Conservation (phyloP, 2,797 vertebrate genomes). For the Salarias fasciatus region DNA sequence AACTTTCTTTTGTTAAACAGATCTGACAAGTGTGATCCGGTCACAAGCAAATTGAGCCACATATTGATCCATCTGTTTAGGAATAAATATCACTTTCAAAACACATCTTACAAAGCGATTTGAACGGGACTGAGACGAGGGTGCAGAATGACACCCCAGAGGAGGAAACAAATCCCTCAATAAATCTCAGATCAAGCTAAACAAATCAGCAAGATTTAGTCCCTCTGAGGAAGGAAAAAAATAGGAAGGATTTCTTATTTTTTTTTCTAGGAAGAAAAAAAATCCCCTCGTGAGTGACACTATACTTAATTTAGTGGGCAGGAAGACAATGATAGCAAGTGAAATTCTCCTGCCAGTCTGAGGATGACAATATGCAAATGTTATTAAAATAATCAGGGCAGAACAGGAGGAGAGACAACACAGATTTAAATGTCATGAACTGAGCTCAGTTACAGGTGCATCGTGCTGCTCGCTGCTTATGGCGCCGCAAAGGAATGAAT, state of each 20-base stretch:
- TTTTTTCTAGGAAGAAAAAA: constrained; percentile 15
- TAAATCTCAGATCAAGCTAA: constrained; percentile 57
- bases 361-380: constrained; percentile 26
- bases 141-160: constrained; percentile 24
- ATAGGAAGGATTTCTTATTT: constrained; percentile 36
- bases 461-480: neutral
- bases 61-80: constrained; percentile 20
- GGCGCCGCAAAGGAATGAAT: constrained; percentile 15
- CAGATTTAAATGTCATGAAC: constrained; percentile 13
- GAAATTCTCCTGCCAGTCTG: constrained; percentile 13
- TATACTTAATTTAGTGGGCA: constrained; percentile 43
- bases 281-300: constrained; percentile 33
- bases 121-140: constrained; percentile 42
- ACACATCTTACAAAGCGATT: constrained; percentile 37
- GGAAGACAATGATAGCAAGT: constrained; percentile 40
- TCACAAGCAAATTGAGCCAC: neutral
- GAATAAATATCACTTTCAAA: constrained; percentile 28
- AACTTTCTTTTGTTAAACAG: constrained; percentile 15
- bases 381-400: constrained; percentile 8
- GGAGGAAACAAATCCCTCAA: constrained; percentile 56
- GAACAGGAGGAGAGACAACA: constrained; percentile 10
- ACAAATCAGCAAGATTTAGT: constrained; percentile 48
- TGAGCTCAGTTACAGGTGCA: neutral
- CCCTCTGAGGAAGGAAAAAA: constrained; percentile 32
- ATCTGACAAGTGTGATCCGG: constrained; percentile 14